phyloP scores from a whole-genome alignment of 2,797 vertebrate genomes.

The Phalanger gymnotis region DNA sequence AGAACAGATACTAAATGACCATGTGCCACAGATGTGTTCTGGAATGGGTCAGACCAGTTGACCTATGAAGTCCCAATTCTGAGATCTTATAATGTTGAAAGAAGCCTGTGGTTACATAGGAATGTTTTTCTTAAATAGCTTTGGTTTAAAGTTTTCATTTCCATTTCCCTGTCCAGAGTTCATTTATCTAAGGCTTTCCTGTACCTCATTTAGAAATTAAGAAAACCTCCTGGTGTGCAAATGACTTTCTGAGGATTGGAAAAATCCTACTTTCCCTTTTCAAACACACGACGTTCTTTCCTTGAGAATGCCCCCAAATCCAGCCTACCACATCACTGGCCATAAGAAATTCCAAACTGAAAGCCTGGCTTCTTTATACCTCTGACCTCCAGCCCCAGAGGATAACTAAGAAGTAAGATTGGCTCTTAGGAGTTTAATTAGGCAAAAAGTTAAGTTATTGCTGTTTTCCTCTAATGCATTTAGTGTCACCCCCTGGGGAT shows the following conservation, averaged over 20 bases:
- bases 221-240: not conserved
- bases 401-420: constrained; percentile 19
- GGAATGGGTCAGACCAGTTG: not conserved
- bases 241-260: not conserved
- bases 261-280: not conserved
- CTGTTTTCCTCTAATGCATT: constrained; percentile 50
- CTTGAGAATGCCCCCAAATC: not conserved
- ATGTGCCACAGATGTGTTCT: not conserved
- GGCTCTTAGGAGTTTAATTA: constrained; percentile 66
- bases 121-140: not conserved
- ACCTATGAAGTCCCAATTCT: not conserved
- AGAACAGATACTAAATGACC: not conserved
- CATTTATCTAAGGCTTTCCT: not conserved
- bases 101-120: not conserved
- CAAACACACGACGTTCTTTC: not conserved
- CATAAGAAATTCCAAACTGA: not conserved
- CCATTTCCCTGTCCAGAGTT: not conserved
- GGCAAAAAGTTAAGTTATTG: constrained; percentile 54
- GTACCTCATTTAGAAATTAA: not conserved
- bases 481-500: constrained; percentile 29
- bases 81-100: not conserved
- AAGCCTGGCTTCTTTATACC: not conserved
- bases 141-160: not conserved
- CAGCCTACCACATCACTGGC: not conserved
- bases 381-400: constrained; percentile 38